These are phyloP conservation scores for Taenioides sp. DNA, from an alignment of 2,797 vertebrate genomes.

Conservation along the genomic window DNA sequence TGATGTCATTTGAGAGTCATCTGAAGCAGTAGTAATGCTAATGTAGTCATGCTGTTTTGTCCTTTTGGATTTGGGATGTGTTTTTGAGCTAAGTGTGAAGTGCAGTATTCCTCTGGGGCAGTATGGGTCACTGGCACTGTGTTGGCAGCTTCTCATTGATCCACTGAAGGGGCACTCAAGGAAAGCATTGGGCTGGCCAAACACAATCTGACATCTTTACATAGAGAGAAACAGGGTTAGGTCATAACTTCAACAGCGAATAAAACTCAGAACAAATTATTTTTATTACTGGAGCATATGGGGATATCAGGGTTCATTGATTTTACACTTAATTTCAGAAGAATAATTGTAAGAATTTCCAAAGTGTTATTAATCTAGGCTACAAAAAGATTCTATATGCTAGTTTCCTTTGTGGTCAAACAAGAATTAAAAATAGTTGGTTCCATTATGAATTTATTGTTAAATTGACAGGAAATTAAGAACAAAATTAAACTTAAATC, in stretches of 20 bases:
- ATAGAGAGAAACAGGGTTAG: not conserved
- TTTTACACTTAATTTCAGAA: not conserved
- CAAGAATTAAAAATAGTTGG: not conserved
- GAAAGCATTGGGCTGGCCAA: slow-evolving; percentile 12
- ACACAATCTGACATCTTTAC: slow-evolving; percentile 21
- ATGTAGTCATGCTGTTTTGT: not conserved
- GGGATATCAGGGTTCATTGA: not conserved
- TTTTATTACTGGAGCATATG: not conserved
- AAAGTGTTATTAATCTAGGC: not conserved
- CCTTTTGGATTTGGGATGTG: slow-evolving; percentile 17
- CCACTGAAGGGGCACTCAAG: not conserved
- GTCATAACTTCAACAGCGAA: slow-evolving; percentile 3
- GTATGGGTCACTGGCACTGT: slow-evolving; percentile 38
- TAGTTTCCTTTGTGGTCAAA: not conserved
- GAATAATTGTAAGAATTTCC: not conserved
- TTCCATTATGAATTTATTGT: not conserved
- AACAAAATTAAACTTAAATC: not conserved
- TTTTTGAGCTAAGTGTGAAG: slow-evolving; percentile 15
- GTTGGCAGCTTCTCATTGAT: slow-evolving; percentile 22
- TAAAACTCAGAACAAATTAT: not conserved
- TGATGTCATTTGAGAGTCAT: not conserved
- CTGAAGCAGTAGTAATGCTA: not conserved
- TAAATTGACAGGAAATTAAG: not conserved
- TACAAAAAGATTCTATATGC: not conserved
- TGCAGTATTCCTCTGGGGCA: slow-evolving; percentile 20